phyloP scores from a whole-genome alignment of 2,797 vertebrate species.

The Catharus ustulatus region DNA sequence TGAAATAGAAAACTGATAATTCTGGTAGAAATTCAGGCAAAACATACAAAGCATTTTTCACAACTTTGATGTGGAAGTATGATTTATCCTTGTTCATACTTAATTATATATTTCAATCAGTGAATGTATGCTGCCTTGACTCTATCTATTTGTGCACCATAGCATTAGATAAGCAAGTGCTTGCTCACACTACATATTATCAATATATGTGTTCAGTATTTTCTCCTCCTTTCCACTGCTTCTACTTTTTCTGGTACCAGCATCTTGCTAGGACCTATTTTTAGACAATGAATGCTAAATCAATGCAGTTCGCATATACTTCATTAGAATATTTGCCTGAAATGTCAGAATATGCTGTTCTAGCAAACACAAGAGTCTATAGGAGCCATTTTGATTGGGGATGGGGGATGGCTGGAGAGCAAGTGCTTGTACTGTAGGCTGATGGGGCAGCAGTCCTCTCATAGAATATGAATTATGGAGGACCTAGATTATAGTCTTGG shows the following conservation, averaged over 20 bases:
- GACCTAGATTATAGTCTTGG: neutral
- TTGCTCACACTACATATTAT: neutral
- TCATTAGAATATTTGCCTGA: neutral
- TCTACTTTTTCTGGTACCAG: neutral
- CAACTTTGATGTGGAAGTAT: neutral
- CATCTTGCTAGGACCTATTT: constrained; percentile 6
- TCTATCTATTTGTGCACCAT: neutral
- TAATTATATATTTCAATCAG: neutral
- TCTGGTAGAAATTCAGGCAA: neutral
- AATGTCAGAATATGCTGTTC: neutral
- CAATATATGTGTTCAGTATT: neutral
- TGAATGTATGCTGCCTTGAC: neutral
- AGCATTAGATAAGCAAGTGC: neutral
- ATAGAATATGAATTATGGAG: neutral
- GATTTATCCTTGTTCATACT: neutral
- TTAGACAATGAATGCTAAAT: constrained; percentile 8
- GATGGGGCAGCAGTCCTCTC: neutral
- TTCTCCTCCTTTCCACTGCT: neutral
- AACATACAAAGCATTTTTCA: neutral
- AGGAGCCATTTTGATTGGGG: neutral
- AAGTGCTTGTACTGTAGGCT: neutral
- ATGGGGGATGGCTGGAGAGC: neutral
- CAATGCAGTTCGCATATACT: neutral
- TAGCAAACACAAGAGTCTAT: neutral
- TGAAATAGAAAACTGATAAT: neutral